These are phyloP conservation scores for Macrotus californicus DNA, from an alignment of 2,113 vertebrate species.

Conservation along the genomic window DNA sequence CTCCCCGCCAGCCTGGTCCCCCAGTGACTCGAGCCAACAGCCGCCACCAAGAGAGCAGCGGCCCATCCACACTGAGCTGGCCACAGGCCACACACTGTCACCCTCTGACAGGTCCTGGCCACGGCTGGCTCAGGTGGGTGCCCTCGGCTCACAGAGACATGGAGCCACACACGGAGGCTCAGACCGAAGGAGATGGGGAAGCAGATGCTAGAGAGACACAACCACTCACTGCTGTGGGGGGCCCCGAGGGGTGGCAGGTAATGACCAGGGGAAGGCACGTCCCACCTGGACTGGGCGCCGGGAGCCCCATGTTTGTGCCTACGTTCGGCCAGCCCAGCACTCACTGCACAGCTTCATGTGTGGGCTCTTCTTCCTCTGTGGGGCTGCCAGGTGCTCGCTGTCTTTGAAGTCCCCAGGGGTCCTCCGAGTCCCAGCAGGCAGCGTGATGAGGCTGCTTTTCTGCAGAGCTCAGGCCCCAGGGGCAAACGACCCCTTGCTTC, in stretches of 20 bases:
- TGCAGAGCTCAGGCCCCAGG: background rate
- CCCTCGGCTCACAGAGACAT: accelerated
- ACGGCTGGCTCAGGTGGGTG: background rate
- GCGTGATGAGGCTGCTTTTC: too few species aligned
- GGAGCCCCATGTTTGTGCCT: accelerated
- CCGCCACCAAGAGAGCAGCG: too few species aligned
- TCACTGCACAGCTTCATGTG: accelerated
- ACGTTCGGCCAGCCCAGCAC: accelerated
- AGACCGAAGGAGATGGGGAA: accelerated
- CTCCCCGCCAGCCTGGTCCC: accelerated
- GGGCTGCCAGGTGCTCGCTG: accelerated
- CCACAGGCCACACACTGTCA: background rate
- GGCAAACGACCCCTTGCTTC: accelerated
- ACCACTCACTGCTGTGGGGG: background rate
- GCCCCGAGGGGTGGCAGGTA: background rate
- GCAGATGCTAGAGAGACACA: accelerated
- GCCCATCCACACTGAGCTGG: background rate
- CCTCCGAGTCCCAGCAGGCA: background rate
- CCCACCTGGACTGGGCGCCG: background rate
- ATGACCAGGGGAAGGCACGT: background rate
- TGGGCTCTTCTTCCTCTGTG: accelerated
- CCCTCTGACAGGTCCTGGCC: background rate
- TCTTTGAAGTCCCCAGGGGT: too few species aligned
- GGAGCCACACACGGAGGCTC: accelerated
- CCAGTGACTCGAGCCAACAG: accelerated